Evolutionary conservation across 1,140 invertebrate genomes (phyloP), one percentile per base, ranked within the genome.

Genomic region (Drosophila sp.): DNA sequence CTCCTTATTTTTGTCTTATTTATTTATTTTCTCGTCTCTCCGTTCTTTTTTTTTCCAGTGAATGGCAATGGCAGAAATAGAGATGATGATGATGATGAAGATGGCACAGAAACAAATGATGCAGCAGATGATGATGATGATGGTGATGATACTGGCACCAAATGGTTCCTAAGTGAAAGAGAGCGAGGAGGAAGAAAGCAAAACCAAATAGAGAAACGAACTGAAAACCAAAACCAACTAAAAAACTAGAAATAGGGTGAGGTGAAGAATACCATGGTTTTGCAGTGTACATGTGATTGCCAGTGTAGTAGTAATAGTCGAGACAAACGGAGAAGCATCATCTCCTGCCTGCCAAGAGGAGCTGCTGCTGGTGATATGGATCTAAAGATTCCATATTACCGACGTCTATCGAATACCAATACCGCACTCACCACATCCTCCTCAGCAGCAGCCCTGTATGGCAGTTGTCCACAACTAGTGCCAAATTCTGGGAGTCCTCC

Each of bases 241-340:
- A 32, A 40, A 27, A 41, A 27, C 30, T 10, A 64, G 30, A 66
- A 58, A 11, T 17, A 30, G 67, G 35, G 25, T 67, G 33, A 44
- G 71, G 40, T 25, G 30, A 70, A 72, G 41, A 27, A 50, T 70
- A 86, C 84, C 80, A 91, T 91, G 89, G 85, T 91, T 80, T 86
- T 86, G 73, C 82, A 91, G 76, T 91, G 89, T 62, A 90, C 89
- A 91, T 91, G 89, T 76, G 89, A 90, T 84, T 91, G 89, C 81
- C 80, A 91, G 75, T 91, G 90, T 85, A 91, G 89, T 81, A 85
- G 89, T 81, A 85, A 91, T 79, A 85, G 73, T 76, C 76, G 74
- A 87, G 82, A 90, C 55, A 85, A 72, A 78, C 81, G 81, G 75
- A 81, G 85, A 35, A 81, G 85, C 77, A 64, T 79, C 41, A 79